Evolutionary conservation across 2,797 vertebrate species (phyloP).

Genomic region (Cygnus olor): DNA sequence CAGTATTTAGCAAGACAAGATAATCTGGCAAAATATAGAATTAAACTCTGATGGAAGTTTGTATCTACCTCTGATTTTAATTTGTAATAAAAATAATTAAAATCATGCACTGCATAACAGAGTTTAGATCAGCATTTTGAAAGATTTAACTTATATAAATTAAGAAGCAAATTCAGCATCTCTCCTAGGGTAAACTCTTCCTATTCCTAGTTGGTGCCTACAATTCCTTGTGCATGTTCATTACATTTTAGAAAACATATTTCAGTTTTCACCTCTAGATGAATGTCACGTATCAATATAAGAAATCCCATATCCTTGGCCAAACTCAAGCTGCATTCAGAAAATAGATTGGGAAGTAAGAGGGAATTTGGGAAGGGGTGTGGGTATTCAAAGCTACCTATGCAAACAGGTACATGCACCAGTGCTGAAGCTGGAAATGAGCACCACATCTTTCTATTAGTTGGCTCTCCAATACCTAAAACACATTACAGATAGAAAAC

Average conservation of each 20-base stretch:
- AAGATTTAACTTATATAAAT: not conserved
- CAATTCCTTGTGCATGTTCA: not conserved
- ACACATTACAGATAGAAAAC: not conserved
- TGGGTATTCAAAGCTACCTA: not conserved
- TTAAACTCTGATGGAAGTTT: not conserved
- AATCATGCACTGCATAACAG: not conserved
- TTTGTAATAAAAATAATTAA: not conserved
- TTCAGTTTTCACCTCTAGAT: not conserved
- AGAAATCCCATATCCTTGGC: not conserved
- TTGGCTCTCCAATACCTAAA: not conserved
- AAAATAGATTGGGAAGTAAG: not conserved
- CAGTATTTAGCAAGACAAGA: not conserved
- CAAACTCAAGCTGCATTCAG: not conserved
- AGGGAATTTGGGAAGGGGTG: fast-evolving
- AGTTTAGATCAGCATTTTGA: not conserved
- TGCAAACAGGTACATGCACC: not conserved
- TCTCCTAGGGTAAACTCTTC: not conserved
- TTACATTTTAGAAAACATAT: not conserved
- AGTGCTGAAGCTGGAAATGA: not conserved
- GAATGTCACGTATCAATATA: not conserved
- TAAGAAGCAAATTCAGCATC: not conserved
- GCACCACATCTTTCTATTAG: not conserved
- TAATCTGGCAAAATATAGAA: not conserved
- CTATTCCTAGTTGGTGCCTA: not conserved
- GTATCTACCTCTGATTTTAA: not conserved